Percentiles rank a stretch among this genome's conserved stretches.
phyloP scores from a whole-genome alignment of 2,797 vertebrate species.

The Rhinophrynus dorsalis region DNA sequence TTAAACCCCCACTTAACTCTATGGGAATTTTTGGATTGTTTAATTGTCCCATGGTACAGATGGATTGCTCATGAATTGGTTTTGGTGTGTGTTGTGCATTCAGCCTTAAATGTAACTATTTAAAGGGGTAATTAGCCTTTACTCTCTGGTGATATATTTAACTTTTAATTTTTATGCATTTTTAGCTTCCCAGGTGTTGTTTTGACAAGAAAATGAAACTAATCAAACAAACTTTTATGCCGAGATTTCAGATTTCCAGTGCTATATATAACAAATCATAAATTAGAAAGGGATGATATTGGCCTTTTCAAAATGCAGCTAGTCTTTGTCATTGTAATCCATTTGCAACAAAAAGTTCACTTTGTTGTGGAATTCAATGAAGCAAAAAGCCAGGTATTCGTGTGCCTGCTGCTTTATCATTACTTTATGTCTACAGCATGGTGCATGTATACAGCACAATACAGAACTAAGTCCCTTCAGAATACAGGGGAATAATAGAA shows the following conservation, averaged over 20 bases:
- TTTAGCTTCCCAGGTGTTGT: conserved; percentile 36
- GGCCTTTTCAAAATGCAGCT: conserved; percentile 44
- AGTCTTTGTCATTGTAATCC: conserved; percentile 35
- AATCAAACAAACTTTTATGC: conserved; percentile 40
- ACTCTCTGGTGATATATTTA: conserved; percentile 19
- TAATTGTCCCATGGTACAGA: too few species aligned
- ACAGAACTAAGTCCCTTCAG: not conserved
- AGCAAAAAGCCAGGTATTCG: not conserved
- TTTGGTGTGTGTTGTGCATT: too few species aligned
- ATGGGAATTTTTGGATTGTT: too few species aligned
- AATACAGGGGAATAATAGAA: too few species aligned
- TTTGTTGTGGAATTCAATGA: conserved; percentile 26
- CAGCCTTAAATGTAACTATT: too few species aligned
- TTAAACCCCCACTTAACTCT: too few species aligned
- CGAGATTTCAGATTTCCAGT: conserved; percentile 15
- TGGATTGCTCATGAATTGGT: too few species aligned
- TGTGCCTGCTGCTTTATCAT: conserved; percentile 7
- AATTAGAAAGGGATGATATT: conserved; percentile 44
- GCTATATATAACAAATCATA: conserved; percentile 36
- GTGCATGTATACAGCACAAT: not conserved
- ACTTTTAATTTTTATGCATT: conserved; percentile 19
- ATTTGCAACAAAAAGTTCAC: conserved; percentile 45
- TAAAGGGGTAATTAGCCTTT: too few species aligned
- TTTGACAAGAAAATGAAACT: conserved; percentile 36
- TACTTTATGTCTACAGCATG: not conserved